Conservation (phyloP, 2,888 invertebrate genomes). For the Nasonovia ribisnigri region DNA sequence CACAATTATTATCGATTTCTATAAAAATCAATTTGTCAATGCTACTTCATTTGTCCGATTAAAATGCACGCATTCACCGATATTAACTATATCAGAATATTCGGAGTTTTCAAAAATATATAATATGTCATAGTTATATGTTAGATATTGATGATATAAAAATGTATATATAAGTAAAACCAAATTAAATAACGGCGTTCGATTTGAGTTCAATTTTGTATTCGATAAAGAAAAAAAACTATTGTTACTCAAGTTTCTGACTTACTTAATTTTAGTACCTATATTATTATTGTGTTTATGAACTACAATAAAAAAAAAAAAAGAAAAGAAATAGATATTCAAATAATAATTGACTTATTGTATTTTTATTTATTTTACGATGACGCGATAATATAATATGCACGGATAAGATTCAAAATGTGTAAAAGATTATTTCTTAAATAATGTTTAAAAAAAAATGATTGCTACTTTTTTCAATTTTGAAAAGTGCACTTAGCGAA, state of each 20-base stretch:
- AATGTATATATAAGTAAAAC: too few species aligned
- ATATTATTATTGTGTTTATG: not conserved
- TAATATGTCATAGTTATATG: not conserved
- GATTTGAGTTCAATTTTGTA: not conserved
- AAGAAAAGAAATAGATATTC: not conserved
- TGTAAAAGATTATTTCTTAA: not conserved
- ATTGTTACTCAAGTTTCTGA: not conserved
- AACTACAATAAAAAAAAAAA: not conserved
- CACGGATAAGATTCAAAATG: not conserved
- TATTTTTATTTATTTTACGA: not conserved
- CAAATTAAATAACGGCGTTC: not conserved
- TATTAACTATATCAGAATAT: not conserved
- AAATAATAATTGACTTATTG: not conserved
- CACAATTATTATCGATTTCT: not conserved
- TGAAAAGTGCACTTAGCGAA: constrained; percentile 33
- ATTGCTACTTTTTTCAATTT: constrained; percentile 1
- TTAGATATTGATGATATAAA: not conserved
- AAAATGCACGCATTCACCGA: not conserved
- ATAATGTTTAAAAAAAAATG: not conserved
- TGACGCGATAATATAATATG: not conserved
- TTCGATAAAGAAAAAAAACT: not conserved
- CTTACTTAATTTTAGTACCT: not conserved
- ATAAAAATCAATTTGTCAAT: too few species aligned
- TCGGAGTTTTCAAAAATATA: not conserved
- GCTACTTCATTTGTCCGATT: not conserved